Conservation (phyloP, 1,140 invertebrate genomes). For the Dysdera silvatica region DNA sequence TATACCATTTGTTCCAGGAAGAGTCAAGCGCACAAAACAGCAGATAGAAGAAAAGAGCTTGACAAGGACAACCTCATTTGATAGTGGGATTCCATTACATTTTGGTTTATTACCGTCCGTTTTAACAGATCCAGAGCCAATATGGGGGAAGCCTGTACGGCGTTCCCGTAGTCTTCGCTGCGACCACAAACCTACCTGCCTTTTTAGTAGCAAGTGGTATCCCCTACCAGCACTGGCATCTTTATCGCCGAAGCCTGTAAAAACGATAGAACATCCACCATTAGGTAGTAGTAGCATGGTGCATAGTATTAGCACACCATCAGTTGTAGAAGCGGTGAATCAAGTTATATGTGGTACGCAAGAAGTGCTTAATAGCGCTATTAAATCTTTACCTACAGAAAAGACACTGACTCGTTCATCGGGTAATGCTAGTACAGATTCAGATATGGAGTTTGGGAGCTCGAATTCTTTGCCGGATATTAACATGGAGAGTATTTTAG, state of each 20-base stretch:
- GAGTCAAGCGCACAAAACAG: constrained; percentile 61
- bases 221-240: constrained; percentile 18
- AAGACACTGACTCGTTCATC: constrained; percentile 1
- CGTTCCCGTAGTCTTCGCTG: constrained; percentile 36
- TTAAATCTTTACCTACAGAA: constrained; percentile 15
- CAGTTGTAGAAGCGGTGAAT: constrained; percentile 27
- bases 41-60: constrained; percentile 57
- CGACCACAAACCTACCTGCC: constrained; percentile 33
- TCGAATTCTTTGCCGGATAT: constrained; percentile 16
- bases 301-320: constrained; percentile 30
- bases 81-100: constrained; percentile 24
- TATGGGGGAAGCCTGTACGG: constrained; percentile 17
- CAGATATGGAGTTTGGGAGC: constrained; percentile 26
- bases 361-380: constrained; percentile 29
- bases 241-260: constrained; percentile 16
- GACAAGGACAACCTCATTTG: constrained; percentile 31
- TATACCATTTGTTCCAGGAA: constrained; percentile 47
- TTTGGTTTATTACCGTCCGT: constrained; percentile 8
- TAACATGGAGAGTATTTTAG: constrained; percentile 3
- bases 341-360: constrained; percentile 28
- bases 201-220: constrained; percentile 14
- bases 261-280: constrained; percentile 8
- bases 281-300: constrained; percentile 3
- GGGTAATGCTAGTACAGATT: constrained; percentile 31
- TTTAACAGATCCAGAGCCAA: not conserved